These are phyloP conservation scores for Thyatira batis DNA, from an alignment of 2,888 invertebrate species.

Conservation along the genomic window DNA sequence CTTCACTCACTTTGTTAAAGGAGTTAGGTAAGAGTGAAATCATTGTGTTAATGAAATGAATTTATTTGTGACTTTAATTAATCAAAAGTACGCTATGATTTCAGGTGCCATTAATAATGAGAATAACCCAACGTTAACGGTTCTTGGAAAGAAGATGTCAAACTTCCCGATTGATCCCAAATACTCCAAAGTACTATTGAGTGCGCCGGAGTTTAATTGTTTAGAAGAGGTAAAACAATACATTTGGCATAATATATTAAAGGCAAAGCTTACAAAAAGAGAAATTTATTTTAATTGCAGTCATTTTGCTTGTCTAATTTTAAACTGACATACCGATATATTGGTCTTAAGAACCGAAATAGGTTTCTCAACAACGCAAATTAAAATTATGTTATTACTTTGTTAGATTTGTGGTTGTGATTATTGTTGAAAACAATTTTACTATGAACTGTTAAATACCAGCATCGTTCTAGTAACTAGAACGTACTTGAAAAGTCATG, in stretches of 20 bases:
- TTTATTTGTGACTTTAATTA: background rate
- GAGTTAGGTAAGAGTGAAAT: constrained; percentile 82
- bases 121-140: constrained; percentile 86
- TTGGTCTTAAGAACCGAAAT: too few relatives aligned
- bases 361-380: too few relatives aligned
- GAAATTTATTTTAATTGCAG: background rate
- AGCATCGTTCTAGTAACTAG: too few relatives aligned
- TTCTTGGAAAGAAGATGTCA: constrained; percentile 92
- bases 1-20: constrained; percentile 85
- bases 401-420: too few relatives aligned
- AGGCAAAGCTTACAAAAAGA: too few relatives aligned
- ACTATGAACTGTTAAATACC: too few relatives aligned
- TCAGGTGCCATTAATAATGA: constrained; percentile 85
- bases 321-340: too few relatives aligned
- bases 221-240: constrained; percentile 84
- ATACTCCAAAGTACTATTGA: constrained; percentile 90
- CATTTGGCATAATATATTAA: too few relatives aligned
- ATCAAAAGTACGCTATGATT: constrained; percentile 21
- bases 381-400: too few relatives aligned
- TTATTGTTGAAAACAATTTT: too few relatives aligned
- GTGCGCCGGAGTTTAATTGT: constrained; percentile 89
- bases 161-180: constrained; percentile 96
- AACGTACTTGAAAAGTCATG: too few relatives aligned
- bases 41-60: background rate
- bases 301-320: too few relatives aligned